Base-by-base conservation (phyloP, 1,140 invertebrate species). In the Steinernema feltiae region DNA sequence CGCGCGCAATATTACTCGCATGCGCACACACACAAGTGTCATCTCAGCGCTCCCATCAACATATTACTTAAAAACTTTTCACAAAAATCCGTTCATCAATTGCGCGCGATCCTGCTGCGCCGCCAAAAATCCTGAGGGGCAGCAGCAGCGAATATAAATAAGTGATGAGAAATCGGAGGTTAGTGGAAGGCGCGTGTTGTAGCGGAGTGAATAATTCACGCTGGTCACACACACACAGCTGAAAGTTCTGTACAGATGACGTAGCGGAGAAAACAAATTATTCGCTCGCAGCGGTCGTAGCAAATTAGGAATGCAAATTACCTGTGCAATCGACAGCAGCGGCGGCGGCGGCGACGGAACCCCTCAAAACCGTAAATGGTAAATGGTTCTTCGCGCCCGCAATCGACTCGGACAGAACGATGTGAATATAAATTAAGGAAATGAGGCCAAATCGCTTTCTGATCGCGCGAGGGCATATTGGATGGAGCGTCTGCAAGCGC, bases 361-460 rank as follows among this genome's bases (percentile, higher is more conserved):
- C 24, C 15, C 3, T 21, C n/a, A n/a, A 63, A 63, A 21, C 53
- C 53, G 24, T 63, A 63, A 63, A 63, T 63, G 53, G 41, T 46
- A 46, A 46, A 46, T 46, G 7, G 41, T 7, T n/a, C n/a, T n/a
- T n/a, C n/a, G n/a, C n/a, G n/a, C n/a, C n/a, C n/a, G n/a, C n/a
- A n/a, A n/a, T n/a, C n/a, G n/a, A n/a, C n/a, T n/a, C n/a, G n/a
- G n/a, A n/a, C n/a, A n/a, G n/a, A n/a, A n/a, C 15, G 24, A 27
- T 27, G 53, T 63, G 53, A 15, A 63, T 63, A 63, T 63, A 63
- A 63, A 63, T 63, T 63, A 63, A 63, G 15, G 24, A 63, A 63
- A 63, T 63, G 53, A 63, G 53, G 53, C 53, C 53, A 63, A 63
- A 63, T 63, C 53, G 53, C 53, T 63, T 63, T 63, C 53, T n/a